Evolutionary conservation across 2,888 invertebrate genomes (phyloP), one percentile per base, ranked within the genome.

Genomic region (Saturnia japonica): DNA sequence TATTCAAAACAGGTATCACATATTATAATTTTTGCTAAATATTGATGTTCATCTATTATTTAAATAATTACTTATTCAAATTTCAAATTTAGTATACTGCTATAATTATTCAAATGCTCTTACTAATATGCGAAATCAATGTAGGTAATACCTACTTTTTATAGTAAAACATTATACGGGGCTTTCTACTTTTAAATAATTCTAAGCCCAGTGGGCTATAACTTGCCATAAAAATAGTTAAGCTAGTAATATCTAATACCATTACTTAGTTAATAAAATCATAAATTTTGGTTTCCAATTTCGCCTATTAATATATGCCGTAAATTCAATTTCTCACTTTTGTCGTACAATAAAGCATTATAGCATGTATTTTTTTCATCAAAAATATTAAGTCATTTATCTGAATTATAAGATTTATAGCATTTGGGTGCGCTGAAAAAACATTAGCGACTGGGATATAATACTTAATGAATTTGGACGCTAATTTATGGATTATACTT

Each of bases 51-150:
- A 22, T 12, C 9, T 19, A 28, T 57, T 25, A 60, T 14, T 28
- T 12, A 60, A 25, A 60, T 60, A 60, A 25, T 60, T 60, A 60
- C n/a, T 54, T 54, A 54, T 54, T n/a, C 22, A 22, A n/a, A n/a
- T 51, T n/a, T 51, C n/a, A 51, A n/a, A 16, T 51, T 51, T n/a
- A 19, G 19, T 51, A 57, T 57, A 60, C 14, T 60, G 57, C 57
- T 60, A 60, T 60, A 60, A 28, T 28, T 25, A 14, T 14, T 28
- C n/a, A 22, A 54, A 54, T 11, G 22, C 9, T 22, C 11, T 22
- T 54, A 54, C 54, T 54, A 1, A 54, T 54, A 22, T 8, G n/a
- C 11, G 54, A 22, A 54, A 22, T 54, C 25, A 1, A 60, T 4
- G 28, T 28, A n/a, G n/a, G n/a, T n/a, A n/a, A n/a, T 60, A 28